Evolutionary conservation across 2,888 invertebrate species (phyloP).

Genomic region (Byasa hedistus): DNA sequence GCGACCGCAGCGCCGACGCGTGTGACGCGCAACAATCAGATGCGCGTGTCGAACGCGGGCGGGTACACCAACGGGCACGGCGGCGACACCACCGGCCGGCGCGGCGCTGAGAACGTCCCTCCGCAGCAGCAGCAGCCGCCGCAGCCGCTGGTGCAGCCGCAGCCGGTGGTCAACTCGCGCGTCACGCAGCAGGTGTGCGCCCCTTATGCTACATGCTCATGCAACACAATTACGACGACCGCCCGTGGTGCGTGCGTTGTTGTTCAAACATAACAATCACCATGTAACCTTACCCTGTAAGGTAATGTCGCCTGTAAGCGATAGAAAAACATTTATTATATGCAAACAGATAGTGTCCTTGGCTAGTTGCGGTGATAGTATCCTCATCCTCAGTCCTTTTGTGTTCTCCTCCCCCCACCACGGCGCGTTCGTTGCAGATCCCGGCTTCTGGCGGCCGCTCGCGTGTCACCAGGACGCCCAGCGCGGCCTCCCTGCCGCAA

Average conservation of each 20-base stretch:
- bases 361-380: too few species aligned
- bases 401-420: conserved; percentile 12
- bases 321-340: too few species aligned
- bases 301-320: too few species aligned
- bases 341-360: too few species aligned
- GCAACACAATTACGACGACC: too few species aligned
- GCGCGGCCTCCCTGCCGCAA: conserved; percentile 59
- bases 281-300: too few species aligned
- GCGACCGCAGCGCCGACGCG: conserved; percentile 63
- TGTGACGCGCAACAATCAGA: conserved; percentile 75
- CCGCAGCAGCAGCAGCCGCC: conserved; percentile 57
- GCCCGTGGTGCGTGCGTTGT: too few species aligned
- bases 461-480: conserved; percentile 62
- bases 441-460: conserved; percentile 61
- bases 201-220: too few species aligned
- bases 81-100: conserved; percentile 79
- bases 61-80: conserved; percentile 80
- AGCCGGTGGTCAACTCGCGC: conserved; percentile 59
- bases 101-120: conserved; percentile 82
- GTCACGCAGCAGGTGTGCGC: conserved; percentile 67
- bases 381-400: conserved; percentile 14
- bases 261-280: too few species aligned
- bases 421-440: conserved; percentile 38
- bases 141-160: conserved; percentile 43
- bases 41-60: conserved; percentile 78